Base-by-base conservation (phyloP, 2,888 invertebrate species). In the Trimorus sp. region DNA sequence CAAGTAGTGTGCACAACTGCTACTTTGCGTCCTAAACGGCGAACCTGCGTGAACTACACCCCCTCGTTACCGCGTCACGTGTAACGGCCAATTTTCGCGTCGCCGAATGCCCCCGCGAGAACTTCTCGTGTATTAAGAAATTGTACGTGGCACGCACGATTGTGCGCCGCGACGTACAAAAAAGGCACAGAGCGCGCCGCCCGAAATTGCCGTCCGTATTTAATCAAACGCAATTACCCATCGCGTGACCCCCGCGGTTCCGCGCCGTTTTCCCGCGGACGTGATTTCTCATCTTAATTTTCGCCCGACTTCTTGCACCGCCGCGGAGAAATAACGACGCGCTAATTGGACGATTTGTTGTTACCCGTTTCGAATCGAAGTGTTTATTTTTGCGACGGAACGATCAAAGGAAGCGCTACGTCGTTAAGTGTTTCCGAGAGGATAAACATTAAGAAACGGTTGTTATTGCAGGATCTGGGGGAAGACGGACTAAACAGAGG, bases 41-140 rank as follows among this genome's bases (percentile, higher is more conserved):
- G 40, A 60, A 53, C 53, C 71, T 42, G 38, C 71, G 53, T 62
- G 51, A 71, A 71, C 45, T 51, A 53, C 60, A 62, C 71, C 62
- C 58, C 53, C 71, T 71, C 7, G 71, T 71, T 71, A 71, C 36
- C 7, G 14, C 62, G 54, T 71, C 53, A 71, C 45, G 62, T 53
- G 37, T 60, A 71, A 71, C 45, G 54, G 54, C 15, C 71, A 71
- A 71, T 71, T 71, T 71, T 71, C 71, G 70, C 70, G 70, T 60
- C 70, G 40, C 59, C 70, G 45, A 70, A 71, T 53, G 51, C 53
- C 38, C 59, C 59, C n/a, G n/a, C n/a, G n/a, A n/a, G n/a, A n/a
- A n/a, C n/a, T 70, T 70, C 69, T 45, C 56, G 45, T 58, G 71
- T 62, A 71, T 71, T 62, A 71, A 71, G 71, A 71, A 71, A 62